Conservation (phyloP, 2,797 vertebrate species). For the Oreochromis mossambicus region DNA sequence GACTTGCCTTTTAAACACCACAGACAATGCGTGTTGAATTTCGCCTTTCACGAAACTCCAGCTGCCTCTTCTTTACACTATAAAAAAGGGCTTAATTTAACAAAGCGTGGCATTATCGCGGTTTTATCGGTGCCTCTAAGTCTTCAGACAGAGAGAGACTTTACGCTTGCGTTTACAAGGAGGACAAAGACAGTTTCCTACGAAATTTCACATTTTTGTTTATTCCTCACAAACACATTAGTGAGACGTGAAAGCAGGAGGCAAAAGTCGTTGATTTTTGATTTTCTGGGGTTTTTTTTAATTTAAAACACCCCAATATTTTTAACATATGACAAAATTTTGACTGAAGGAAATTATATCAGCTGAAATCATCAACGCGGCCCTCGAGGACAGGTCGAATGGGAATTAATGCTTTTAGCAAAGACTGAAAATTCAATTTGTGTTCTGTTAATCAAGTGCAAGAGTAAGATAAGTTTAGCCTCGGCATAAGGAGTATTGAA, state of each 20-base stretch:
- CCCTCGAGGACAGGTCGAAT: conserved; percentile 26
- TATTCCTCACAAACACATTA: conserved; percentile 10
- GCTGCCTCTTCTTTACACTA: not conserved
- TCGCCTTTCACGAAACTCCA: not conserved
- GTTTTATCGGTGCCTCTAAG: not conserved
- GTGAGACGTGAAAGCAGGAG: not conserved
- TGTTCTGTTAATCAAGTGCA: conserved; percentile 18
- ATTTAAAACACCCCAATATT: not conserved
- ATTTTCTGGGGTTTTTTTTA: not conserved
- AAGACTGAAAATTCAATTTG: conserved; percentile 25
- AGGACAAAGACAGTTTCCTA: not conserved
- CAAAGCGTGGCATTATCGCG: not conserved
- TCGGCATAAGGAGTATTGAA: not conserved
- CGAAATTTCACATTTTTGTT: not conserved
- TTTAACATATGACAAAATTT: conserved; percentile 13
- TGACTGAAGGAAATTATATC: not conserved
- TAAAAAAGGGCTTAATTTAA: not conserved
- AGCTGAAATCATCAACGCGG: not conserved
- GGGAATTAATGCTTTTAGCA: conserved; percentile 34
- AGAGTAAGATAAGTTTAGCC: conserved; percentile 24
- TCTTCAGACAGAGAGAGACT: not conserved
- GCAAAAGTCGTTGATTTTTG: not conserved
- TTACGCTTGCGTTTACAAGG: not conserved
- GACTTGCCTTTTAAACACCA: not conserved
- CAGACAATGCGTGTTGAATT: not conserved